Base-by-base conservation (phyloP, 1,140 invertebrate genomes). In the Drosophila serrata region DNA sequence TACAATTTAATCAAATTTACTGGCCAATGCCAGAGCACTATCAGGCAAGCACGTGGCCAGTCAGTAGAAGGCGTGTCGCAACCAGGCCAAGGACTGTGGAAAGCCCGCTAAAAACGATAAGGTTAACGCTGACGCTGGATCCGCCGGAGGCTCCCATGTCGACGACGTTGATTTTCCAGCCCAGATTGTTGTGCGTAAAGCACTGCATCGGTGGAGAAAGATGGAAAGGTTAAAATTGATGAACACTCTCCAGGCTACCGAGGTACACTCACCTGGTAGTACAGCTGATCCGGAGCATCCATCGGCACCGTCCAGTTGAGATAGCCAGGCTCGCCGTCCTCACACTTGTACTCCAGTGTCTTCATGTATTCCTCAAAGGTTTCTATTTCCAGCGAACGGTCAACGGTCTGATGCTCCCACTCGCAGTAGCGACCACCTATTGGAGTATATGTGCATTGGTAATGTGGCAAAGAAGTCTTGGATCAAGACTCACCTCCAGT, bases 131-230 rank as follows among this genome's bases (percentile, higher is more conserved):
- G 6, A 63, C 3, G 55, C 27, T 45, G 72, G 80, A 37, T 55
- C 60, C 59, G 95, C 96, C 39, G 3, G 73, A 57, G 22, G 12
- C 95, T 93, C 84, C 84, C 46, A 60, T 68, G 81, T 98, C 95
- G 0, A 98, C 95, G 1, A 99, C 97, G 86, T 97, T 95, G 70
- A 99, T 98, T 92, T 98, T 98, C 97, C 97, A 98, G 9, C 98
- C 98, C 46, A 99, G 94, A 92, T 98, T 97, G 61, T 96, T 97
- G 93, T 98, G 97, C 7, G 95, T 96, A 93, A 97, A 99, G 93
- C 98, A 98, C 97, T 99, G 93, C 4, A 94, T 51, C 11, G 76
- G 19, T 56, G 65, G 59, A 29, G 31, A 39, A 58, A 39, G 11
- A 12, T 15, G 1, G 0, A 48, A 2, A 1, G 2, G 15, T 57